Conservation (phyloP, 2,113 vertebrate species). For the Vombatus ursinus region DNA sequence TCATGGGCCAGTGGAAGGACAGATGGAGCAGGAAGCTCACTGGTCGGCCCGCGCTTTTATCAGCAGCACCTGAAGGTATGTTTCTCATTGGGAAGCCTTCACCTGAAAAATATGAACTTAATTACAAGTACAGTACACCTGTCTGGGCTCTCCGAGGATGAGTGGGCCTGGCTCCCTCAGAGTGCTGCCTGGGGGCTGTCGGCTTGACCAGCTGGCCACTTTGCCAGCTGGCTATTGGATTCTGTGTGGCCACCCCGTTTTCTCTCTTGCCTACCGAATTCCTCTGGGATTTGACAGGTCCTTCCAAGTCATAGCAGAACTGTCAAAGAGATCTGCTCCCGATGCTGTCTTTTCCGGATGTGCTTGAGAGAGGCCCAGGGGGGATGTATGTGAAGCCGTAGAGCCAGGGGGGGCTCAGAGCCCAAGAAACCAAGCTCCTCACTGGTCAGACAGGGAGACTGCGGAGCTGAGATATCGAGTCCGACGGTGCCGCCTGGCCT, state of each 20-base stretch:
- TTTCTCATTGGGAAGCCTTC: constrained; percentile 68
- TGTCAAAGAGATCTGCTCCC: constrained; percentile 71
- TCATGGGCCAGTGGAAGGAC: fast-evolving
- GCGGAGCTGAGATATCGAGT: constrained; percentile 34
- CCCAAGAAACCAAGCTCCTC: neutral
- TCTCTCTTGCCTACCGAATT: constrained; percentile 73
- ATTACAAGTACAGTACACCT: constrained; percentile 60
- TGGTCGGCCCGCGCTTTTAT: constrained; percentile 59
- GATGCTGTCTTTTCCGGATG: constrained; percentile 28
- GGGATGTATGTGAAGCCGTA: neutral
- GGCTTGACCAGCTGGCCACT: constrained; percentile 16
- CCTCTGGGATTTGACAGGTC: constrained; percentile 70
- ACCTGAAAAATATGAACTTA: constrained; percentile 68
- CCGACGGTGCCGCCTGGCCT: neutral
- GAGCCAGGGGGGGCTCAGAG: constrained; percentile 1
- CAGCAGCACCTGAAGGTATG: constrained; percentile 42
- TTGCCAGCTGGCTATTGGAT: constrained; percentile 56
- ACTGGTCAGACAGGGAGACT: constrained; percentile 44
- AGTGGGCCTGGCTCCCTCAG: constrained; percentile 43
- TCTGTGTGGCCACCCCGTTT: constrained; percentile 58
- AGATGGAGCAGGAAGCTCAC: neutral
- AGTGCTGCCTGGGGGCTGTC: constrained; percentile 63
- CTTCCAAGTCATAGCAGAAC: constrained; percentile 76
- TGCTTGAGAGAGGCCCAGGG: neutral
- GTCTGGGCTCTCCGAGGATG: constrained; percentile 61